Percentiles rank a stretch among this genome's conserved stretches.
Evolutionary conservation across 2,888 invertebrate genomes (phyloP).

Genomic region (Drosophila tripunctata): DNA sequence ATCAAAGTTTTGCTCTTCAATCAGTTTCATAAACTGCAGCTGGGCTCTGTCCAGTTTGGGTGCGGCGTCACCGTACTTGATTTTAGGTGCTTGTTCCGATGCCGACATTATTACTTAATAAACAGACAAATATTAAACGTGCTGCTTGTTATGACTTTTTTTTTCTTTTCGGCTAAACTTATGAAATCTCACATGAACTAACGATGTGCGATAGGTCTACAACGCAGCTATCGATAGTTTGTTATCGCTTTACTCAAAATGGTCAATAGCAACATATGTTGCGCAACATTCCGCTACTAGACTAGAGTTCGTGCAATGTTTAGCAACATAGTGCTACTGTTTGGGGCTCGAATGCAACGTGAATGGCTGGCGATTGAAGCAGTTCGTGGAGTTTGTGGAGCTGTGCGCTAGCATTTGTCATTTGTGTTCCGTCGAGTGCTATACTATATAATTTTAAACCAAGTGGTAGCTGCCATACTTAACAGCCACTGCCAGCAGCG

Average conservation of each 20-base stretch:
- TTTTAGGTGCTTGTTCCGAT: slow-evolving; percentile 75
- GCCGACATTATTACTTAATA: slow-evolving; percentile 74
- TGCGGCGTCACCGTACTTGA: slow-evolving; percentile 82
- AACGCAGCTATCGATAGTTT: slow-evolving; percentile 16
- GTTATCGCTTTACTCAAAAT: not conserved
- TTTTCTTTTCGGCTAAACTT: slow-evolving; percentile 45
- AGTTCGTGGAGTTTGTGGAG: slow-evolving; percentile 58
- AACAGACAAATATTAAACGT: slow-evolving; percentile 1
- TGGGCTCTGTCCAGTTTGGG: slow-evolving; percentile 87
- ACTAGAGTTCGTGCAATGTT: slow-evolving; percentile 23
- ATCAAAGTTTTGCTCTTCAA: slow-evolving; percentile 90
- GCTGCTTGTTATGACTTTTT: slow-evolving; percentile 5
- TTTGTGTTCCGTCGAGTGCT: slow-evolving; percentile 55
- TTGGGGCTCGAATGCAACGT: slow-evolving; percentile 69
- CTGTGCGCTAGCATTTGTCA: slow-evolving; percentile 48
- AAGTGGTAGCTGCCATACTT: slow-evolving; percentile 43
- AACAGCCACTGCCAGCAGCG: slow-evolving; percentile 41
- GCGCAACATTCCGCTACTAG: not conserved
- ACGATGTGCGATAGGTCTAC: slow-evolving; percentile 26
- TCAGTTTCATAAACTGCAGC: slow-evolving; percentile 90
- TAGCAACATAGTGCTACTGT: slow-evolving; percentile 36
- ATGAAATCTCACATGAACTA: slow-evolving; percentile 58
- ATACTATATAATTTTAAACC: slow-evolving; percentile 40
- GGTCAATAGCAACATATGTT: slow-evolving; percentile 15
- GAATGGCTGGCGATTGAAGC: slow-evolving; percentile 38